Base-by-base conservation (phyloP, 2,113 vertebrate genomes). In the Tenrec ecaudatus region DNA sequence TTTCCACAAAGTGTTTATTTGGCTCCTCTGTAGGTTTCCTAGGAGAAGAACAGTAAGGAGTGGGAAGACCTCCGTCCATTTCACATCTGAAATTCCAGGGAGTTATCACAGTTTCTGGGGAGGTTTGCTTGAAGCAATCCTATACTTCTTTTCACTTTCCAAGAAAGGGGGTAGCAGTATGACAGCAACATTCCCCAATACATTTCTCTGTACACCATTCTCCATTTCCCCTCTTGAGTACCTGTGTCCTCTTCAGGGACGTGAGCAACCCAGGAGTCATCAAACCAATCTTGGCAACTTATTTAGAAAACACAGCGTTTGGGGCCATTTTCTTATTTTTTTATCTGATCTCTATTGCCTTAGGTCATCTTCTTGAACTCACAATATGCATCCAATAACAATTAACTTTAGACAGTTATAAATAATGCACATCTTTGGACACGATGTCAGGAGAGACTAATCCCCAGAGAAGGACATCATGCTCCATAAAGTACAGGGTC, bases 261-360 rank as follows among this genome's bases (percentile, higher is more conserved):
- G 2, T 53, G 43, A 43, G 15, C 8, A 43, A 2, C 40, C 68
- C 31, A 85, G 85, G 84, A 82, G 23, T 62, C n/a, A 81, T 62
- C 40, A 69, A 86, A 22, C 60, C 2, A 3, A 4, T 47, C 68
- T 66, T 43, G 23, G 71, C 0, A 68, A 82, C 29, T 11, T 20
- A 66, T 68, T 88, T 92, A 79, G 77, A 91, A 93, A 92, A 92
- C 36, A 93, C 22, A 91, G 12, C 69, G 1, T 57, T 86, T 89
- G 66, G 66, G n/a, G 58, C 16, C 1, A 1, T 2, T 90, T 16
- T 27, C 36, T 91, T 9, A 2, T 91, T 95, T 91, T 77, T 20
- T 1, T 84, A 17, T 71, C 83, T 86, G 15, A 47, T 89, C 62
- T n/a, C 88, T 90, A 81, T 78, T 33, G 43, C 27, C 5, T 77